A percentile compares a stretch with the other conserved stretches of the same genome.
These are phyloP conservation scores for Chymomyza caudatula DNA, from an alignment of 2,888 invertebrate species.

Conservation along the genomic window DNA sequence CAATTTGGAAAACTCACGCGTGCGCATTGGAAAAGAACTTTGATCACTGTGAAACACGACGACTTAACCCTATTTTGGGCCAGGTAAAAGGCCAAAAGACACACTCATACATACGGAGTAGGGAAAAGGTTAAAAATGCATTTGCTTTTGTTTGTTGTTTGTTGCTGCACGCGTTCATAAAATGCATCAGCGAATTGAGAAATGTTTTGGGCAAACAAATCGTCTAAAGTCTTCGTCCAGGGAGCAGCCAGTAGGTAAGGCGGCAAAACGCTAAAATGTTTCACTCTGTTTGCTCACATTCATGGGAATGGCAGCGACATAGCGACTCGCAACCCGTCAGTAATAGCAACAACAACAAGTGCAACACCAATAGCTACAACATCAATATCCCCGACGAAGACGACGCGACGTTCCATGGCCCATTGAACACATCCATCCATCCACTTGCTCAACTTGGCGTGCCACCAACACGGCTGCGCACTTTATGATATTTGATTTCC, in stretches of 20 bases:
- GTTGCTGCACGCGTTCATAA: conserved; percentile 65
- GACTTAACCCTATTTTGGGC: conserved; percentile 50
- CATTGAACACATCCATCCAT: conserved; percentile 30
- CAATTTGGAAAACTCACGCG: conserved; percentile 53
- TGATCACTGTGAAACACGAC: conserved; percentile 43
- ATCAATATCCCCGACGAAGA: neutral
- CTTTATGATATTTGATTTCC: conserved; percentile 77
- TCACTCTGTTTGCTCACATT: conserved; percentile 64
- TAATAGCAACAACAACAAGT: neutral
- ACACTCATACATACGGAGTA: neutral
- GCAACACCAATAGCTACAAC: neutral
- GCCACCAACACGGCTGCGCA: conserved; percentile 60
- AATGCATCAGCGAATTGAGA: conserved; percentile 74
- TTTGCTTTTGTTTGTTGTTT: conserved; percentile 54
- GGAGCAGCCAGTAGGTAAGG: conserved; percentile 17
- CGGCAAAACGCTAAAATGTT: conserved; percentile 59
- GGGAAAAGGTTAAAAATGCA: conserved; percentile 61
- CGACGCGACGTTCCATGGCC: conserved; percentile 22
- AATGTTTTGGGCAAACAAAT: conserved; percentile 67
- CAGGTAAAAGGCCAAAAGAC: conserved; percentile 10
- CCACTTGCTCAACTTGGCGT: conserved; percentile 44
- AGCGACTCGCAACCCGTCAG: conserved; percentile 3
- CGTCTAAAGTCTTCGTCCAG: neutral
- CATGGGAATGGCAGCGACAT: conserved; percentile 59
- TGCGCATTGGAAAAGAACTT: conserved; percentile 1